A percentile compares a stretch with the other conserved stretches of the same genome.
Conservation (phyloP, 2,113 vertebrate species). For the Phrynosoma platyrhinos region DNA sequence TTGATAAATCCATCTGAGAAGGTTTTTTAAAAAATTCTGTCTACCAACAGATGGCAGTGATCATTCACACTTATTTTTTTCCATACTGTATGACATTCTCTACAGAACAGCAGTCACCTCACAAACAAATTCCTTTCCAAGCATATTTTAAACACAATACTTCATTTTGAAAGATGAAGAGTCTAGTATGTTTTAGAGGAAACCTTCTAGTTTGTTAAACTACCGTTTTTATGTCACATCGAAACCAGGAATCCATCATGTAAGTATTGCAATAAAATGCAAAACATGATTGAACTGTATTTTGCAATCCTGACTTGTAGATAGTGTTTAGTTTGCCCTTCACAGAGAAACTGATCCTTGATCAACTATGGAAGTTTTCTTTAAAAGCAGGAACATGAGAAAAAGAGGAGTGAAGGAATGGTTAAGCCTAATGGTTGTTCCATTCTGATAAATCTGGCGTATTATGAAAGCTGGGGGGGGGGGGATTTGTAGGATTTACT, state of each 20-base stretch:
- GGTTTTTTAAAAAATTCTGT: rapidly evolving
- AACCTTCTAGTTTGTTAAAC: too few relatives aligned
- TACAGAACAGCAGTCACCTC: rapidly evolving
- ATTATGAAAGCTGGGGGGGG: neutral
- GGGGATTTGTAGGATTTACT: neutral
- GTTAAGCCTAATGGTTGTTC: neutral
- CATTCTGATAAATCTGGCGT: neutral
- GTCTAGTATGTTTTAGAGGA: neutral
- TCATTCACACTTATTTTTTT: neutral
- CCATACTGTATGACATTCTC: neutral
- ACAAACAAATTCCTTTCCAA: rapidly evolving
- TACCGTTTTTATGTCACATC: too few relatives aligned
- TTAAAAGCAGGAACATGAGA: neutral
- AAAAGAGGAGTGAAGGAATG: neutral
- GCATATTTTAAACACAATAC: rapidly evolving
- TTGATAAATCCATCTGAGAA: neutral
- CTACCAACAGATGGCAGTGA: neutral
- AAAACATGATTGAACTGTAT: neutral
- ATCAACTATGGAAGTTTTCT: neutral
- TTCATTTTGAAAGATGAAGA: neutral
- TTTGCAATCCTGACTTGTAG: neutral
- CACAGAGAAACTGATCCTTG: neutral
- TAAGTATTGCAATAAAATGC: neutral
- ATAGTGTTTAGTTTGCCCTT: neutral
- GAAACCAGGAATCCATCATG: too few relatives aligned